Conservation (phyloP, 2,113 vertebrate species). For the Vidua chalybeata region DNA sequence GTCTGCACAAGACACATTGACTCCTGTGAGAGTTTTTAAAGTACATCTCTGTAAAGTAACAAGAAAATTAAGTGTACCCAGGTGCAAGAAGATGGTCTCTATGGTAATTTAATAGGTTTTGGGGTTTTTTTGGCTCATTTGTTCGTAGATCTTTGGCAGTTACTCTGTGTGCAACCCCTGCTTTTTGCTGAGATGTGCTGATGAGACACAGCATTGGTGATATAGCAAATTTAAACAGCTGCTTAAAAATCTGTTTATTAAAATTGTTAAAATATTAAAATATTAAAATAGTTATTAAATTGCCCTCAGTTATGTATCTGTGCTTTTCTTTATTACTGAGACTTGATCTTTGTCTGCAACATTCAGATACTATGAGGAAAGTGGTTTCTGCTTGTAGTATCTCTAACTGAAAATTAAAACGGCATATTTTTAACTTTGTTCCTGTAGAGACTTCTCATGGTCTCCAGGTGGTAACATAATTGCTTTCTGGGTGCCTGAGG, state of each 20-base stretch:
- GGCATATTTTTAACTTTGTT: neutral
- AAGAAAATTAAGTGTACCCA: neutral
- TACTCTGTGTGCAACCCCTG: neutral
- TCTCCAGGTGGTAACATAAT: conserved; percentile 98
- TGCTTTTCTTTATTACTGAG: neutral
- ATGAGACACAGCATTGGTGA: neutral
- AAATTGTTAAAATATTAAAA: no score
- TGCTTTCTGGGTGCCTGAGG: conserved; percentile 98
- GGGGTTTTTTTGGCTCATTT: neutral
- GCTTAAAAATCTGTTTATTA: neutral
- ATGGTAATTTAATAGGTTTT: neutral
- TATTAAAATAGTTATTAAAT: neutral
- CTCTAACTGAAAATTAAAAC: neutral
- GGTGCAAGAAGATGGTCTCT: neutral
- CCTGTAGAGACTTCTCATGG: conserved; percentile 94
- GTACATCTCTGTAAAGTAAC: neutral
- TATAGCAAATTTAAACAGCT: neutral
- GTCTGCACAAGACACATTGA: neutral
- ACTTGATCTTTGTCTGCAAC: neutral
- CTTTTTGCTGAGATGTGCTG: neutral
- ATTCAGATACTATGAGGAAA: neutral
- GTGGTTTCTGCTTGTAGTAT: neutral
- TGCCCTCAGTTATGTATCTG: neutral
- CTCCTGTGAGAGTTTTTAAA: neutral
- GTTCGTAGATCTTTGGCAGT: neutral